Evolutionary conservation across 2,888 invertebrate species (phyloP).

Genomic region (Azorinus chamasolen): DNA sequence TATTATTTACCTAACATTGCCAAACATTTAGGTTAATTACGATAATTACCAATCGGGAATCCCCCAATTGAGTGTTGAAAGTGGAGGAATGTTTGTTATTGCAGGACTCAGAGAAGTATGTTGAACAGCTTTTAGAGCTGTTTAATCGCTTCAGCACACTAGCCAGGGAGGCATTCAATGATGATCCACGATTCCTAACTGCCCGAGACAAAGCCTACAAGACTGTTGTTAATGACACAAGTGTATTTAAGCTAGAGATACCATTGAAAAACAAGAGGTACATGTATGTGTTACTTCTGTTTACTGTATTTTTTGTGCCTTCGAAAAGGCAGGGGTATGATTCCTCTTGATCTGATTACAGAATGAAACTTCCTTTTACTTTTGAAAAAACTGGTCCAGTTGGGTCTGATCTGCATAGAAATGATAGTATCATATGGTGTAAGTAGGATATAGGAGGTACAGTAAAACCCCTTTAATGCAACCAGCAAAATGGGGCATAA

Average conservation of each 20-base stretch:
- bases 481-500: too few species aligned
- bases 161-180: slow-evolving; percentile 97
- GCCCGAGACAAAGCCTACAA: slow-evolving; percentile 99
- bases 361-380: too few species aligned
- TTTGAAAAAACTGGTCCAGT: too few species aligned
- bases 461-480: too few species aligned
- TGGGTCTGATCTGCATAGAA: too few species aligned
- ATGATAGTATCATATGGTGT: too few species aligned
- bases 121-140: slow-evolving; percentile 96
- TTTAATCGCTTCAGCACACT: slow-evolving; percentile 97
- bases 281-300: background rate
- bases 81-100: slow-evolving; percentile 41
- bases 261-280: slow-evolving; percentile 88
- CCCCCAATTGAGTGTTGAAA: too few species aligned
- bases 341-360: background rate
- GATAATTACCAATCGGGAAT: too few species aligned
- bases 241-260: slow-evolving; percentile 91
- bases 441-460: too few species aligned
- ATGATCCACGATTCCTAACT: slow-evolving; percentile 98
- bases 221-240: slow-evolving; percentile 98
- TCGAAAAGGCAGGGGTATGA: background rate
- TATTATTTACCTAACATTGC: too few species aligned
- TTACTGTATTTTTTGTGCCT: background rate
- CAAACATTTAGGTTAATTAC: too few species aligned
- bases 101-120: slow-evolving; percentile 98